Evolutionary conservation across 2,113 vertebrate genomes (phyloP).

Genomic region (Cebidichthys violaceus): DNA sequence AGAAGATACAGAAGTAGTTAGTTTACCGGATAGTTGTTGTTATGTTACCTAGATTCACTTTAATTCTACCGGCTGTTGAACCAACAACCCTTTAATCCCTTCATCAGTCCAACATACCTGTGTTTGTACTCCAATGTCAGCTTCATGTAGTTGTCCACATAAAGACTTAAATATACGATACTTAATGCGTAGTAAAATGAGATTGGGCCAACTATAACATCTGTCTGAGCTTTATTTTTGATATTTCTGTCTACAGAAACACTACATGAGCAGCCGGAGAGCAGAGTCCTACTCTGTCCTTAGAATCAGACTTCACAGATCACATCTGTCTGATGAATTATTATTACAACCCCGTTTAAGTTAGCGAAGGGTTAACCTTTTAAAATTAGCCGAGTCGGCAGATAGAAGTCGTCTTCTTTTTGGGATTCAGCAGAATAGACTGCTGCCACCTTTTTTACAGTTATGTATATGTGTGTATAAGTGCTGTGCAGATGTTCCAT

Average conservation of each 20-base stretch:
- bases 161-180: not conserved
- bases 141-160: not conserved
- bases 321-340: not conserved
- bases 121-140: not conserved
- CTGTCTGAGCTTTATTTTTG: not conserved
- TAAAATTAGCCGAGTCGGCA: not conserved
- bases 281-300: not conserved
- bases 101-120: not conserved
- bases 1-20: not conserved
- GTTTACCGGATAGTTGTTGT: not conserved
- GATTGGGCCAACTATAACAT: not conserved
- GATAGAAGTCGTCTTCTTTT: not conserved
- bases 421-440: not conserved
- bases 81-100: conserved; percentile 2
- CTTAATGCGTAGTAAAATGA: not conserved
- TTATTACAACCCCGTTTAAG: not conserved
- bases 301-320: not conserved
- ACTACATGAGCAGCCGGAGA: not conserved
- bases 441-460: not conserved
- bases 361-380: not conserved
- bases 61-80: conserved; percentile 1
- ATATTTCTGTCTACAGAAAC: not conserved
- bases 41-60: not conserved
- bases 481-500: not conserved
- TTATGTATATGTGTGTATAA: not conserved